Conservation (phyloP, 2,113 vertebrate genomes). For the Oenanthe melanoleuca region DNA sequence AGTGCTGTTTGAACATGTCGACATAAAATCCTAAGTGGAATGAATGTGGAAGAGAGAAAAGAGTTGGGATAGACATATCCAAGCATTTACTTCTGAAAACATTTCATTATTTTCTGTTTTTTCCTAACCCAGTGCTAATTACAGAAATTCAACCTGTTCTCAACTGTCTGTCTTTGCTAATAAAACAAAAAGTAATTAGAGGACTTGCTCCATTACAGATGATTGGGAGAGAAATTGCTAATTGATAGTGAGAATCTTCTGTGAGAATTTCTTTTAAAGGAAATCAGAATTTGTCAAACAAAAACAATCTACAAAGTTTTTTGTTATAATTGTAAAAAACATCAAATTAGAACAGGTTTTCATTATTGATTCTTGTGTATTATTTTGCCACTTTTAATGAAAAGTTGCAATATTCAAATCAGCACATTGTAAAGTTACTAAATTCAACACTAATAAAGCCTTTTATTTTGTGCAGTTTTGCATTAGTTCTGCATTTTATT, state of each 20-base stretch:
- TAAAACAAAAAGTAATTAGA: conserved; percentile 3
- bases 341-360: background rate
- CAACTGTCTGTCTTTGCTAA: conserved; percentile 13
- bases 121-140: conserved; percentile 19
- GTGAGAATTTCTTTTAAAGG: background rate
- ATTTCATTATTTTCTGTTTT: conserved; percentile 1
- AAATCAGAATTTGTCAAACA: background rate
- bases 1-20: conserved; percentile 22
- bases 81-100: background rate
- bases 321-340: background rate
- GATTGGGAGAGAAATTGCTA: conserved; percentile 1
- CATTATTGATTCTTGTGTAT: background rate
- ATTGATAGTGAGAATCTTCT: background rate
- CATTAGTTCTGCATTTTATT: background rate
- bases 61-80: background rate
- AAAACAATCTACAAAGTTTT: background rate
- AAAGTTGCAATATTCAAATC: background rate
- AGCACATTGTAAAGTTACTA: background rate
- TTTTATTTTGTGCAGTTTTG: conserved; percentile 11
- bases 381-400: background rate
- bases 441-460: background rate
- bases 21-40: conserved; percentile 2
- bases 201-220: background rate
- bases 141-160: background rate
- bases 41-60: background rate